Percentiles rank a stretch among this genome's conserved stretches.
phyloP scores from a whole-genome alignment of 2,888 invertebrate species.

The Trichogramma dendrolimi region DNA sequence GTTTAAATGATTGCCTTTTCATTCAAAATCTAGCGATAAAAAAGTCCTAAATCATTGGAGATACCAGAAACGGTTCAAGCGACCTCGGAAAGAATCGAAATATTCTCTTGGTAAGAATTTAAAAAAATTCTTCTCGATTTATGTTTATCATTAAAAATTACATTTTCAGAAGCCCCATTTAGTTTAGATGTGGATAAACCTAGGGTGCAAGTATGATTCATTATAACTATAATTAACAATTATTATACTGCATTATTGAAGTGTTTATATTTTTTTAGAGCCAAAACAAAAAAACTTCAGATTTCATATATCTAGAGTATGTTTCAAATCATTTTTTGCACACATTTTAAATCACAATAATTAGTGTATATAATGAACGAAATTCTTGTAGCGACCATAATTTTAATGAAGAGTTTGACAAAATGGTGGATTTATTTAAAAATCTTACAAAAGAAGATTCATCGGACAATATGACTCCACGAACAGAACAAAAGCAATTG shows the following conservation, averaged over 20 bases:
- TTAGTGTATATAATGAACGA: neutral
- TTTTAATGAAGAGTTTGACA: conserved; percentile 7
- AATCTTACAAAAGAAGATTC: neutral
- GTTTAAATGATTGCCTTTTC: neutral
- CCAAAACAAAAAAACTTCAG: neutral
- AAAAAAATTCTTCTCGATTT: neutral
- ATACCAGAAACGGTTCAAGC: conserved; percentile 45
- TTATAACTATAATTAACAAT: neutral
- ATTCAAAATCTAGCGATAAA: conserved; percentile 46
- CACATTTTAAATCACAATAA: neutral
- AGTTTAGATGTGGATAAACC: conserved; percentile 1
- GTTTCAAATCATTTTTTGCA: neutral
- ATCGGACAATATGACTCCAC: conserved; percentile 4
- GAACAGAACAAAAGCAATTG: conserved; percentile 3
- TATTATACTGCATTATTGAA: neutral
- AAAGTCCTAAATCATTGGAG: conserved; percentile 59
- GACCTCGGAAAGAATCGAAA: conserved; percentile 37
- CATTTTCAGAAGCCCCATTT: conserved; percentile 10
- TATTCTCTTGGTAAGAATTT: conserved; percentile 39
- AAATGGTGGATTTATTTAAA: conserved; percentile 4
- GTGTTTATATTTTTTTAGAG: neutral
- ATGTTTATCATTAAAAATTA: neutral
- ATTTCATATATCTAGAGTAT: neutral
- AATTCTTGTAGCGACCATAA: conserved; percentile 3
- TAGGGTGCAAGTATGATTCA: no score